Base-by-base conservation (phyloP, 2,797 vertebrate genomes). In the Oreonectes daqikongensis region DNA sequence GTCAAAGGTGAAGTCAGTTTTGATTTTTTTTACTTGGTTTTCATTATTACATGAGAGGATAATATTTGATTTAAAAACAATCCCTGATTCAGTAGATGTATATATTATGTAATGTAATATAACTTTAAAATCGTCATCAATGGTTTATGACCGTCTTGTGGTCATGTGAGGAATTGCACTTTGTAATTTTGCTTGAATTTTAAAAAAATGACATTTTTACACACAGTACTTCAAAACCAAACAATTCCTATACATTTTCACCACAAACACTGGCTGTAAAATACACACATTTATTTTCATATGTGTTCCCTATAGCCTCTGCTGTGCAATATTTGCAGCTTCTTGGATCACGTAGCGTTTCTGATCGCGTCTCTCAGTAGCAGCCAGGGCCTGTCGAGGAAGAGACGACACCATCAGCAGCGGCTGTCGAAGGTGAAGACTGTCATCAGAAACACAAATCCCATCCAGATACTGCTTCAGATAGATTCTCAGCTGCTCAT, bases 401-500 rank as follows among this genome's bases (percentile, higher is more conserved):
- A 68, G 63, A 69, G 72, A 75, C 20, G 88, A 82, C 50, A 91
- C 2, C 0, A 87, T 64, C 17, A 94, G 84, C 75, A 93, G 85
- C 0, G 91, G 84, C 12, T 89, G 91, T 53, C 84, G 84, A 22
- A 92, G 86, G 2, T 69, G 69, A 28, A 91, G 83, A 80, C 86
- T 85, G 15, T 92, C 90, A 2, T 86, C 87, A 6, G 38, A 92
- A 78, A 93, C 59, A 0, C 90, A 87, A 78, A 92, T 88, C 72
- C 92, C 90, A 0, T 88, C 89, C 84, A 96, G 85, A 82, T 94
- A 95, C 82, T 90, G 89, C 70, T 86, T 86, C 42, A 95, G 91
- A 78, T 92, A 84, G 35, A 82, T 57, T 22, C 86, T 85, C 60
- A 95, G 87, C 4, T 81, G 85, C 69, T 46, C 59, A 44, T 94